Conservation (phyloP, 2,888 invertebrate species). For the Arctia plantaginis region DNA sequence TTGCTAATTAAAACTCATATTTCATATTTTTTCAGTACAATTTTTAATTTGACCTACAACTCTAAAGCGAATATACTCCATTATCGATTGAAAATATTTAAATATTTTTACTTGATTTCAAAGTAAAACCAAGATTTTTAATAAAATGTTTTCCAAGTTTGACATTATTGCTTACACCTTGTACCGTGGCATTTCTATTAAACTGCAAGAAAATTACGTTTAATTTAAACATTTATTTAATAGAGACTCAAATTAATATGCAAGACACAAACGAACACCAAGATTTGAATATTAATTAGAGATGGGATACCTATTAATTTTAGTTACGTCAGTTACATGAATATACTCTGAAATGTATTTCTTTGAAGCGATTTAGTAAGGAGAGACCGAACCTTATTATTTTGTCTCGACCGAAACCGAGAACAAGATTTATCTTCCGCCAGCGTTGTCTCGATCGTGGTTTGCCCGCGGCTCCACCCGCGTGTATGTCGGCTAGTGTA, state of each 20-base stretch:
- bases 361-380: background rate
- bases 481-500: no score
- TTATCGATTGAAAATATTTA: background rate
- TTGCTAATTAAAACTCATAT: background rate
- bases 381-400: background rate
- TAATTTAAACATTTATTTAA: slow-evolving; percentile 17
- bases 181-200: background rate
- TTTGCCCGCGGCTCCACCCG: no score
- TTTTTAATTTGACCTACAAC: background rate
- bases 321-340: slow-evolving; percentile 16
- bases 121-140: background rate
- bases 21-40: background rate
- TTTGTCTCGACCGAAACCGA: background rate
- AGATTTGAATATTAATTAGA: slow-evolving; percentile 29
- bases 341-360: slow-evolving; percentile 13
- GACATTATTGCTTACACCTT: background rate
- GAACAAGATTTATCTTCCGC: background rate
- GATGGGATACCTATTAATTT: slow-evolving; percentile 13
- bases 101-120: background rate
- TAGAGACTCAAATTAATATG: slow-evolving; percentile 25
- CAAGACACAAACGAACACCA: slow-evolving; percentile 28
- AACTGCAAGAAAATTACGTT: background rate
- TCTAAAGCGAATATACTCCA: background rate
- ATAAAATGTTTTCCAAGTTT: background rate
- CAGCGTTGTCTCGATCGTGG: background rate